These are phyloP conservation scores for Tethya wilhelma DNA, from an alignment of 37 sponge, comb jelly and placozoan species.

Conservation along the genomic window DNA sequence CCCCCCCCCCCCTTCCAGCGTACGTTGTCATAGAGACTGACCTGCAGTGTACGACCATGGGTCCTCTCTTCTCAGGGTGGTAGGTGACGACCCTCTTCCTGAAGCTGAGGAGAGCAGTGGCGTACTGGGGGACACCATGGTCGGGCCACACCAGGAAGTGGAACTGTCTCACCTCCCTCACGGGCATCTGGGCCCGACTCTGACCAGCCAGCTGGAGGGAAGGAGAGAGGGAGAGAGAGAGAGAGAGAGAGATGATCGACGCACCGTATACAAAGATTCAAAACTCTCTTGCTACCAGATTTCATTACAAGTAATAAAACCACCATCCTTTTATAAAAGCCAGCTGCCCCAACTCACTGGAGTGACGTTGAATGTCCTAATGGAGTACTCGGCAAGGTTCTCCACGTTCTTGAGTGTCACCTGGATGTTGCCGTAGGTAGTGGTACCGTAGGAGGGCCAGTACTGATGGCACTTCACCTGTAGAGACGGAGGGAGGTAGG, in stretches of 20 bases:
- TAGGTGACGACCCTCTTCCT: constrained; percentile 70
- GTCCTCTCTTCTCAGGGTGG: constrained; percentile 57
- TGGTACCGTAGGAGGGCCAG: constrained; percentile 84
- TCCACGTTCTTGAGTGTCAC: constrained; percentile 82
- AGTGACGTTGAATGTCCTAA: constrained; percentile 73
- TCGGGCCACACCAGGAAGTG: constrained; percentile 97
- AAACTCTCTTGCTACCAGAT: too few relatives aligned
- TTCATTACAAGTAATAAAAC: not conserved
- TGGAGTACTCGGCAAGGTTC: constrained; percentile 85
- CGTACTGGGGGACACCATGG: constrained; percentile 92
- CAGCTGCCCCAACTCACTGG: constrained; percentile 29
- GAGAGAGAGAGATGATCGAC: not conserved
- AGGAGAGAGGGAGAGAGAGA: constrained; percentile 9
- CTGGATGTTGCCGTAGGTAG: constrained; percentile 75
- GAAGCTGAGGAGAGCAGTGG: constrained; percentile 90
- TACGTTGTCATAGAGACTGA: too few relatives aligned
- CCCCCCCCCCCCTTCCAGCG: too few relatives aligned
- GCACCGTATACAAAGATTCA: too few relatives aligned
- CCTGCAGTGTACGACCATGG: constrained; percentile 91
- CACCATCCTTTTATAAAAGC: not conserved
- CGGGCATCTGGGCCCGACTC: constrained; percentile 42
- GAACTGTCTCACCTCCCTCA: constrained; percentile 76
- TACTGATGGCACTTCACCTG: constrained; percentile 93
- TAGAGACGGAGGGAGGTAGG: not conserved
- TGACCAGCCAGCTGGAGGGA: constrained; percentile 36